Evolutionary conservation across 2,888 invertebrate genomes (phyloP), one percentile per base, ranked within the genome.

Genomic region (Siphlonurus alternatus): DNA sequence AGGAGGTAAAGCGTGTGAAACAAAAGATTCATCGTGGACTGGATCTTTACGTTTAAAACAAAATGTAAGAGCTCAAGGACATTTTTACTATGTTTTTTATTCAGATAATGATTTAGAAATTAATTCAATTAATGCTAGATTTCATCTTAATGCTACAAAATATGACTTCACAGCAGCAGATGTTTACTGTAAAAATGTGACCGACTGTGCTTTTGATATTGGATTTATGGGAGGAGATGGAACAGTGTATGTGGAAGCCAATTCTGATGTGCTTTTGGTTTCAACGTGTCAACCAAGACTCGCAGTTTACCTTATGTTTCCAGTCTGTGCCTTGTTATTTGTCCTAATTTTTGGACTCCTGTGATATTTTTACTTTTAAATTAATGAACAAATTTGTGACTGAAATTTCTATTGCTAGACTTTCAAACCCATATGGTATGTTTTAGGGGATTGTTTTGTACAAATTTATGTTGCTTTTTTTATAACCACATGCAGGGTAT

Each of bases 1-100:
- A 10, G 20, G n/a, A 18, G 56, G 56, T 22, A 56, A 56, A 56
- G 5, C 20, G n/a, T 56, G 56, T 56, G 56, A 56, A 56, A 22
- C 10, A 51, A n/a, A 10, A 10, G n/a, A 38, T 38, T 38, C 38
- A 38, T 38, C 38, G 15, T 56, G 56, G 56, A 56, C 56, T n/a
- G 56, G n/a, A 20, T 10, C 56, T 22, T 20, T 56, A 22, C 5
- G 5, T 10, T 56, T 56, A 22, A 56, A 20, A 7, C 89, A 91
- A 70, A 83, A 88, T 68, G 86, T 91, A 23, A 77, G 81, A 53
- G 79, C 82, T 62, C 87, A 89, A 72, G 91, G 90, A 5, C 91
- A 91, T 76, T 92, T 91, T 74, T 92, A 92, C 76, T 92, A 91
- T 71, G 89, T 92, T 69, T 91, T 92, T 76, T 91, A 90, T 72